Conservation (phyloP, 2,888 invertebrate genomes). For the Nezara viridula region DNA sequence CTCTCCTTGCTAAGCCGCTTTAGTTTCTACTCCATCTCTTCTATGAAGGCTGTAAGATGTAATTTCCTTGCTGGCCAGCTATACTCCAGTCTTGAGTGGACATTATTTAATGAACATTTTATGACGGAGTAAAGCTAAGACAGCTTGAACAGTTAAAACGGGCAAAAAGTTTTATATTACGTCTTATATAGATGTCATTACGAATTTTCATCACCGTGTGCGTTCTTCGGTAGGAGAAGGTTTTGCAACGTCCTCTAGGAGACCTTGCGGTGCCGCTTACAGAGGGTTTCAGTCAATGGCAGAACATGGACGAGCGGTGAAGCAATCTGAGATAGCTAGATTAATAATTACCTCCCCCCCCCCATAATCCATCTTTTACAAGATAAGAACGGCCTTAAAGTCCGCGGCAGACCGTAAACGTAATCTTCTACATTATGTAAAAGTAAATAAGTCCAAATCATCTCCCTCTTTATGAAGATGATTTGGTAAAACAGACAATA, state of each 20-base stretch:
- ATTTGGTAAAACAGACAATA: neutral
- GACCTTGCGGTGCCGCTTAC: neutral
- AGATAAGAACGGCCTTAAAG: constrained; percentile 1
- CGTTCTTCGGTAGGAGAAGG: neutral
- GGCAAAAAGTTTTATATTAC: neutral
- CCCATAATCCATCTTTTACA: neutral
- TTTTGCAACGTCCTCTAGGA: constrained; percentile 24
- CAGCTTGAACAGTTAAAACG: neutral
- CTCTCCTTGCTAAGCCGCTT: too few species aligned
- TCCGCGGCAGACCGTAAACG: neutral
- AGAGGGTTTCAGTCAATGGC: neutral
- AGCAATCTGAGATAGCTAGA: neutral
- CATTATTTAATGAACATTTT: neutral
- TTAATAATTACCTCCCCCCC: neutral
- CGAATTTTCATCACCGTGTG: neutral
- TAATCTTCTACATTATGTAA: neutral
- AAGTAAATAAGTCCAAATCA: neutral
- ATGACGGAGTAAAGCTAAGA: too few species aligned
- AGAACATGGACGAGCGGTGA: neutral
- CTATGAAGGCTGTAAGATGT: too few species aligned
- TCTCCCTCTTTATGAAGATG: neutral
- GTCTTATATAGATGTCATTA: constrained; percentile 17
- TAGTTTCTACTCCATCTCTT: too few species aligned
- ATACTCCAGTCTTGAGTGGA: too few species aligned
- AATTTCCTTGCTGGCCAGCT: too few species aligned